Conservation (phyloP, 2,797 vertebrate genomes). For the Kryptolebias ocellatus region DNA sequence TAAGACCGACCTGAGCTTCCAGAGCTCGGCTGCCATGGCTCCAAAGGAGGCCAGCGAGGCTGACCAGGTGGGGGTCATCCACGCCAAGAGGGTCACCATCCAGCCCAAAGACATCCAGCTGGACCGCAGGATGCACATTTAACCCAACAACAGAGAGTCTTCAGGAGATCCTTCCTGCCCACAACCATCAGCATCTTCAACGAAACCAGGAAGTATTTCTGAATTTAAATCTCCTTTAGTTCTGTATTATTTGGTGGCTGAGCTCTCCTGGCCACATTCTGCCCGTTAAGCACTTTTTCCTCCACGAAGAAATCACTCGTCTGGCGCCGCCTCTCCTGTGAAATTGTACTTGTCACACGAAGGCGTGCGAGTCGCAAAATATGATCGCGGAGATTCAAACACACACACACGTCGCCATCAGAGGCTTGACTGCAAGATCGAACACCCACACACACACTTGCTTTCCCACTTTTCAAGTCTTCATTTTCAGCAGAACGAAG, state of each 20-base stretch:
- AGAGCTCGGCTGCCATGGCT: too few relatives aligned
- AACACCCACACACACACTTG: not conserved
- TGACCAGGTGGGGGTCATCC: too few relatives aligned
- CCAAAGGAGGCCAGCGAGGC: too few relatives aligned
- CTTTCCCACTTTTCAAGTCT: constrained; percentile 39
- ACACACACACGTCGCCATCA: constrained; percentile 16
- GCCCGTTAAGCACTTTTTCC: constrained; percentile 64
- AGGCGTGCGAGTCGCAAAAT: constrained; percentile 45
- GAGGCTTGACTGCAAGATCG: not conserved
- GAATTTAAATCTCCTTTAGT: constrained; percentile 5
- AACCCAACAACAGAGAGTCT: too few relatives aligned
- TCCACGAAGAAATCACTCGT: constrained; percentile 46
- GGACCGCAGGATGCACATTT: too few relatives aligned
- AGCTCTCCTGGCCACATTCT: constrained; percentile 40
- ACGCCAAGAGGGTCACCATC: too few relatives aligned
- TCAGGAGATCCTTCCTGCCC: too few relatives aligned
- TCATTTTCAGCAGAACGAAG: constrained; percentile 21
- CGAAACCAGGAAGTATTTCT: too few relatives aligned
- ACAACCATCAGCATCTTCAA: too few relatives aligned
- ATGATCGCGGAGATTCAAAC: constrained; percentile 35
- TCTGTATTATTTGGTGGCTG: constrained; percentile 22
- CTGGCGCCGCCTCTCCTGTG: constrained; percentile 63
- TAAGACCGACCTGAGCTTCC: too few relatives aligned
- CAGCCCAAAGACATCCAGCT: too few relatives aligned
- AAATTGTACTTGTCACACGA: constrained; percentile 70